These are phyloP conservation scores for Phenacoccus solenopsis DNA, from an alignment of 1,140 invertebrate species.

Conservation along the genomic window DNA sequence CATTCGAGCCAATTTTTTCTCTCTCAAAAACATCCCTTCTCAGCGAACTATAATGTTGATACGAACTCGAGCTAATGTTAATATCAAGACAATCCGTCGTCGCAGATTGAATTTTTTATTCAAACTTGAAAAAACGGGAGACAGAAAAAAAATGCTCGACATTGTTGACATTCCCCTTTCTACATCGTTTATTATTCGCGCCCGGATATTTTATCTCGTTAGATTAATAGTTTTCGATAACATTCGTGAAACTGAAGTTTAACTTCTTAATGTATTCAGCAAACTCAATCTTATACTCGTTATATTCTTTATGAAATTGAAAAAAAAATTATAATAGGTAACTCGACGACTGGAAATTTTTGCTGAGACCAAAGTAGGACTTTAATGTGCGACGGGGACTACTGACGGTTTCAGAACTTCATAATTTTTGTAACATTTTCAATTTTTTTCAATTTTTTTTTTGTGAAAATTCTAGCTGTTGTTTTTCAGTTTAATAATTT, in stretches of 20 bases:
- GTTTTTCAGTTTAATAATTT: neutral
- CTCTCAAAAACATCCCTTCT: neutral
- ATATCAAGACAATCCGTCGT: neutral
- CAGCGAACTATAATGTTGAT: too few species aligned
- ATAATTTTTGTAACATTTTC: too few species aligned
- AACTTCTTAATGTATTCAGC: neutral
- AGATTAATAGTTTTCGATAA: neutral
- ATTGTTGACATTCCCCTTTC: conserved; percentile 1
- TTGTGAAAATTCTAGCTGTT: neutral
- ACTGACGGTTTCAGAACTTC: too few species aligned
- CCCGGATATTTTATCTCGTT: neutral
- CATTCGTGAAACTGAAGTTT: neutral
- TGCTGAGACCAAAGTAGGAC: too few species aligned
- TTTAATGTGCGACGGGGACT: too few species aligned
- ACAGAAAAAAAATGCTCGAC: neutral
- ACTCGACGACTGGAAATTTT: too few species aligned
- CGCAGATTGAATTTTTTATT: neutral
- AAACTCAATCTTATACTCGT: too few species aligned
- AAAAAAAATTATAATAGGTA: too few species aligned
- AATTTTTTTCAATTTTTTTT: too few species aligned
- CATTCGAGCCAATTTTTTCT: too few species aligned
- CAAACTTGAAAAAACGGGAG: neutral
- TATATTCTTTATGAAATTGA: too few species aligned
- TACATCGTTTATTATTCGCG: neutral
- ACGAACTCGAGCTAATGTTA: neutral